Evolutionary conservation across 2,888 invertebrate species (phyloP).

Genomic region (Drosophila atripex): DNA sequence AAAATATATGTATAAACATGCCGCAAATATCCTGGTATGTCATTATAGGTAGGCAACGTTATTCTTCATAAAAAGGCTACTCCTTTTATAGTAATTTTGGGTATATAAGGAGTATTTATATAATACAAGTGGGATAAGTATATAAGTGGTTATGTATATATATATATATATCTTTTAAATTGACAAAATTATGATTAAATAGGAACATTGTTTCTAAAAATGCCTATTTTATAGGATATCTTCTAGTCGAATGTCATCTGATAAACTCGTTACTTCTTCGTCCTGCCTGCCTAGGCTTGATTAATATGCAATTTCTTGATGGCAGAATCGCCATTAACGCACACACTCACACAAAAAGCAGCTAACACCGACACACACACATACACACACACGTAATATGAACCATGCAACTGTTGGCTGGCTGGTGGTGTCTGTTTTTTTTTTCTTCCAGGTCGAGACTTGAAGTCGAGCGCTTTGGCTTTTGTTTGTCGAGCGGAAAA

Average conservation of each 20-base stretch:
- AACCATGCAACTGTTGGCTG: constrained; percentile 7
- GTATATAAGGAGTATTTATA: no score
- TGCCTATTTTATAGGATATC: constrained; percentile 2
- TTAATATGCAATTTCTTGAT: constrained; percentile 77
- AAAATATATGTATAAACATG: constrained; percentile 2
- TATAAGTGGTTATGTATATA: no score
- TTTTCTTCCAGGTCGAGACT: constrained; percentile 29
- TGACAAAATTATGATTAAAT: not conserved
- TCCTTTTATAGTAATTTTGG: not conserved
- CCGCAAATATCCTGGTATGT: constrained; percentile 49
- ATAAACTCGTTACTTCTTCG: constrained; percentile 15
- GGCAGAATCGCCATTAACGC: constrained; percentile 65
- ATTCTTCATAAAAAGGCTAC: constrained; percentile 1
- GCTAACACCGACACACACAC: constrained; percentile 18
- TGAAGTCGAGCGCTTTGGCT: constrained; percentile 53
- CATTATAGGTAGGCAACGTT: constrained; percentile 70
- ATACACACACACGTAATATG: constrained; percentile 9
- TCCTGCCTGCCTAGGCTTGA: constrained; percentile 58
- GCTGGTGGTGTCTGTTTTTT: constrained; percentile 7
- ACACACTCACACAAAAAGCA: constrained; percentile 28
- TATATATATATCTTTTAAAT: no score
- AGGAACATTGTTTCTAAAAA: not conserved
- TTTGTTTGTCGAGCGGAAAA: constrained; percentile 67
- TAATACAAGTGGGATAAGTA: no score
- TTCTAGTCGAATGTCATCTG: not conserved